A percentile compares a stretch with the other conserved stretches of the same genome.
phyloP scores from a whole-genome alignment of 2,888 invertebrate genomes.

The Melangyna quadrimaculata region DNA sequence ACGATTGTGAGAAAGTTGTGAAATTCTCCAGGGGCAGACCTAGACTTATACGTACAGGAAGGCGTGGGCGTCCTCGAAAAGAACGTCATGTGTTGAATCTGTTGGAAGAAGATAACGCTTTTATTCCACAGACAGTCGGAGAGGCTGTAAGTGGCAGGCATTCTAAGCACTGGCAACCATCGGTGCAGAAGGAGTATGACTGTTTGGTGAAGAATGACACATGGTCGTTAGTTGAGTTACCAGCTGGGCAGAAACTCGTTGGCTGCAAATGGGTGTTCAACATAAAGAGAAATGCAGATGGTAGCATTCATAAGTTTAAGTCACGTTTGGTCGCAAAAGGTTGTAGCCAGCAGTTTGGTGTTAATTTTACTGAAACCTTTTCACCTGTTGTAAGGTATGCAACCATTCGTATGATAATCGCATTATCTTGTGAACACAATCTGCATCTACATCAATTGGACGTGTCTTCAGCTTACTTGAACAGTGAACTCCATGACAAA shows the following conservation, averaged over 20 bases:
- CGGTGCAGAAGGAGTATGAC: too few species aligned
- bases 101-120: too few species aligned
- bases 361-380: background rate
- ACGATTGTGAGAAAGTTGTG: too few species aligned
- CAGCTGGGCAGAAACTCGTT: background rate
- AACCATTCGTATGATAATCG: background rate
- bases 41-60: too few species aligned
- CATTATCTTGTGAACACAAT: background rate
- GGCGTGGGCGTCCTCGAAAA: too few species aligned
- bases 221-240: too few species aligned
- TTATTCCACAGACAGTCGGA: background rate
- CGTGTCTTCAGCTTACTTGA: background rate
- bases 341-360: too few species aligned
- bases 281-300: background rate
- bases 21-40: too few species aligned
- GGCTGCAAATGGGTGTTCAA: background rate
- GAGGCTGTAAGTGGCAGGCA: background rate
- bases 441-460: background rate
- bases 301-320: background rate
- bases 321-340: too few species aligned
- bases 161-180: background rate
- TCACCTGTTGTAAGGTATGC: background rate
- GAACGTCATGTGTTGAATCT: too few species aligned
- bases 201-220: too few species aligned
- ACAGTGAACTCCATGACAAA: background rate